These are phyloP conservation scores for Chrysodeixis includens DNA, from an alignment of 2,888 invertebrate species.

Conservation along the genomic window DNA sequence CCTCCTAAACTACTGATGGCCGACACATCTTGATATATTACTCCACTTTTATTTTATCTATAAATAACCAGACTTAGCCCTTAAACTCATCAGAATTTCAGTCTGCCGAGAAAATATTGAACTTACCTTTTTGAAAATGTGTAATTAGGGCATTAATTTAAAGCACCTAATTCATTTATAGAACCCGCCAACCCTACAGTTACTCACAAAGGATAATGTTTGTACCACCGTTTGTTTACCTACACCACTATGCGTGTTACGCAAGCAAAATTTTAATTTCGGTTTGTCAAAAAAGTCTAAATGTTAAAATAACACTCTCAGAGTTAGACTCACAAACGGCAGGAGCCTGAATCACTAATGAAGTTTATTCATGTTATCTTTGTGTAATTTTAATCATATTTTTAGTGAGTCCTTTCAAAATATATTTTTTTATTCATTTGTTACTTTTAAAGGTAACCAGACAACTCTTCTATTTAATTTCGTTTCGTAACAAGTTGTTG, in stretches of 20 bases:
- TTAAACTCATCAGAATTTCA: background rate
- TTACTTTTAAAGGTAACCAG: background rate
- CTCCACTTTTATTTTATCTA: background rate
- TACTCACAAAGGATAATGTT: constrained; percentile 33
- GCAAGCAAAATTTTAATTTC: constrained; percentile 23
- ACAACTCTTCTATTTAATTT: too few species aligned
- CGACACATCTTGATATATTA: background rate
- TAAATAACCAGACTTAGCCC: background rate
- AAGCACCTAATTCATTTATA: background rate
- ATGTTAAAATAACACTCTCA: constrained; percentile 9
- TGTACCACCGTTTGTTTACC: constrained; percentile 22
- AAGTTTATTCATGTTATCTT: constrained; percentile 16
- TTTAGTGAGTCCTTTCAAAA: background rate
- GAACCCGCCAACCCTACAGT: constrained; percentile 12
- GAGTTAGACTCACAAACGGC: constrained; percentile 12
- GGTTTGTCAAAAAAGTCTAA: background rate
- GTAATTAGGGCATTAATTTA: background rate
- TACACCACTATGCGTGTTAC: constrained; percentile 22
- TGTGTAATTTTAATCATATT: background rate
- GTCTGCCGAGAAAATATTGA: background rate
- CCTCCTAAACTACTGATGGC: constrained; percentile 6
- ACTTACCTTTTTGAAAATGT: background rate
- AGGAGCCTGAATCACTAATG: constrained; percentile 22
- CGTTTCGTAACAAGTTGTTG: too few species aligned
- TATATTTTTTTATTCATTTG: background rate